A percentile compares a stretch with the other conserved stretches of the same genome.
These are phyloP conservation scores for Diuraphis noxia DNA, from an alignment of 1,140 invertebrate genomes.

Conservation along the genomic window DNA sequence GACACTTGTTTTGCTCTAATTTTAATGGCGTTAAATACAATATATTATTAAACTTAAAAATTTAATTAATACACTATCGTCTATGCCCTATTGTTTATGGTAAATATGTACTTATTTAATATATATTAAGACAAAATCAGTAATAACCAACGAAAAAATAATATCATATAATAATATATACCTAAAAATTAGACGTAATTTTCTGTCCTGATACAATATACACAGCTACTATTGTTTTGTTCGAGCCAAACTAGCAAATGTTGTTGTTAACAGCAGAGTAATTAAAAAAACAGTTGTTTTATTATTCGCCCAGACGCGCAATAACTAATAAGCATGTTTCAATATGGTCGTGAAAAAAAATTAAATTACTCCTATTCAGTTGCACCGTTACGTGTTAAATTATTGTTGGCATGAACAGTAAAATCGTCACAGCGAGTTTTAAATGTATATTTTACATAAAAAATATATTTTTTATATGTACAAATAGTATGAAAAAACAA, in stretches of 20 bases:
- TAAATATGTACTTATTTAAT: neutral
- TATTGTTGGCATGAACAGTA: slow-evolving; percentile 1
- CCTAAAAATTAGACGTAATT: neutral
- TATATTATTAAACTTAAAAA: neutral
- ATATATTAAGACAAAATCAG: neutral
- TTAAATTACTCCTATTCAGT: slow-evolving; percentile 29
- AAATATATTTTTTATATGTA: neutral
- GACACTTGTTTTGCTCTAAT: neutral
- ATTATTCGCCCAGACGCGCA: neutral
- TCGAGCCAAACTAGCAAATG: neutral
- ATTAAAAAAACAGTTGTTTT: slow-evolving; percentile 37
- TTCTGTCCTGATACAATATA: neutral
- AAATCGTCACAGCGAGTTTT: neutral
- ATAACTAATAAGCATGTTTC: neutral
- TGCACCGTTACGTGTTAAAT: slow-evolving; percentile 5
- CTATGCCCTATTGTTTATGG: neutral
- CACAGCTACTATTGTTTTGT: neutral
- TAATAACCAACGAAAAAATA: neutral
- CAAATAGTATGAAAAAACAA: neutral
- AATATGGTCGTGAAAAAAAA: slow-evolving; percentile 10
- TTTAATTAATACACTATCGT: neutral
- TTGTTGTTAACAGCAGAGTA: neutral
- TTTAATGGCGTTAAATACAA: neutral
- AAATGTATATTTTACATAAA: neutral
- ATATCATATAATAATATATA: neutral